These are phyloP conservation scores for Sebastes elongatus DNA, from an alignment of 2,797 vertebrate genomes.

Conservation along the genomic window DNA sequence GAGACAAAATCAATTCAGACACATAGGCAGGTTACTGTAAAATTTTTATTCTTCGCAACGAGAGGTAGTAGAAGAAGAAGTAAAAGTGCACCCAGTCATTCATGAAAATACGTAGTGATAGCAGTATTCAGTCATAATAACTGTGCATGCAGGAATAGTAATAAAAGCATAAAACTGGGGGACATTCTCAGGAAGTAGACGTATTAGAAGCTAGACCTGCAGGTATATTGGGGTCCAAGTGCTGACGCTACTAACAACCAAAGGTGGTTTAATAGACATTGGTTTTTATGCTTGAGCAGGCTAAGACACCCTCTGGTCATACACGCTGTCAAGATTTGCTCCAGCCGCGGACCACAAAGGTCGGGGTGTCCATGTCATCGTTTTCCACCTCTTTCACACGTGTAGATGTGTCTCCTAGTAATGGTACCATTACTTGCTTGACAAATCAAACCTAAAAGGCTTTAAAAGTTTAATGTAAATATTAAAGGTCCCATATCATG, in stretches of 20 bases:
- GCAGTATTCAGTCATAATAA: neutral
- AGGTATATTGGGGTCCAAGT: neutral
- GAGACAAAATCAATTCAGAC: conserved; percentile 28
- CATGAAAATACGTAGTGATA: neutral
- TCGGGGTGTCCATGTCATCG: neutral
- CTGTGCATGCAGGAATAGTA: neutral
- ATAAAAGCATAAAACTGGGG: neutral
- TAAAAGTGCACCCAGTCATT: neutral
- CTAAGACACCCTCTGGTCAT: neutral
- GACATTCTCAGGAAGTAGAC: neutral
- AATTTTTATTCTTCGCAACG: neutral
- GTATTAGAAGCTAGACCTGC: neutral
- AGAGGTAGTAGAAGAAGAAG: neutral
- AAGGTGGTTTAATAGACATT: neutral
- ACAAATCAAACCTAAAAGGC: neutral
- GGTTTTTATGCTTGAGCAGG: neutral
- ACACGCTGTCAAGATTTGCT: neutral
- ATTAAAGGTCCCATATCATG: neutral
- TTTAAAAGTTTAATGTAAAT: neutral
- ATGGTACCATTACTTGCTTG: neutral
- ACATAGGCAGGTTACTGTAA: neutral
- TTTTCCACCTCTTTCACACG: neutral
- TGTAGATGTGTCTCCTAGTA: neutral
- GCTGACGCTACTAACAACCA: neutral
- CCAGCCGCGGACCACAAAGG: neutral